Conservation (phyloP, 2,888 invertebrate species). For the Halictus quadricinctus region DNA sequence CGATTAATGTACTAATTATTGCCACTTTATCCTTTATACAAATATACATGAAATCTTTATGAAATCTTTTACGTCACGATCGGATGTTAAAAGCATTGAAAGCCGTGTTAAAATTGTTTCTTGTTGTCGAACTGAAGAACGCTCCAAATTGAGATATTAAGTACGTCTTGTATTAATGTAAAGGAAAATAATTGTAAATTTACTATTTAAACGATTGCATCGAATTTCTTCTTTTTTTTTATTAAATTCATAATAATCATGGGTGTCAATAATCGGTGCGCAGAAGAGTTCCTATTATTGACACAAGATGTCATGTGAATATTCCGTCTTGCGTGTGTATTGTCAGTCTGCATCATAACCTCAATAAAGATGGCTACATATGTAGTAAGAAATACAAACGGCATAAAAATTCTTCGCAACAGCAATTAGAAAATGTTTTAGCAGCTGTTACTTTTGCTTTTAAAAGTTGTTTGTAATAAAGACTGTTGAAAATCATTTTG, state of each 20-base stretch:
- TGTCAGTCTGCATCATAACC: conserved; percentile 1
- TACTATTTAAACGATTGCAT: background rate
- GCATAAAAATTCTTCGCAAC: background rate
- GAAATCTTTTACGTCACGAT: background rate
- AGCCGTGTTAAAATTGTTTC: background rate
- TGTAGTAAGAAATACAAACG: background rate
- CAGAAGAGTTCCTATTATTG: background rate
- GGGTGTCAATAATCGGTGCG: background rate
- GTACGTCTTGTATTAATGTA: background rate
- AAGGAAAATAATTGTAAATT: background rate
- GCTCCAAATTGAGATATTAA: background rate
- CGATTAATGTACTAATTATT: background rate
- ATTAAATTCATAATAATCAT: background rate
- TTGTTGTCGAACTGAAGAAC: too few species aligned
- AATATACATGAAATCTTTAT: background rate
- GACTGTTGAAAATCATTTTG: background rate
- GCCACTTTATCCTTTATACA: background rate
- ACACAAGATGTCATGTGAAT: background rate
- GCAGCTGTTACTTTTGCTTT: background rate
- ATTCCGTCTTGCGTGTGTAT: background rate
- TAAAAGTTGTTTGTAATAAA: background rate
- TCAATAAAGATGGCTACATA: background rate
- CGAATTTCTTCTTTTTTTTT: background rate
- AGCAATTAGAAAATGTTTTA: background rate
- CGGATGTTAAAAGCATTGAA: background rate